Percentiles rank a stretch among this genome's conserved stretches.
Conservation (phyloP, 2,113 vertebrate species). For the Acanthisitta chloris region DNA sequence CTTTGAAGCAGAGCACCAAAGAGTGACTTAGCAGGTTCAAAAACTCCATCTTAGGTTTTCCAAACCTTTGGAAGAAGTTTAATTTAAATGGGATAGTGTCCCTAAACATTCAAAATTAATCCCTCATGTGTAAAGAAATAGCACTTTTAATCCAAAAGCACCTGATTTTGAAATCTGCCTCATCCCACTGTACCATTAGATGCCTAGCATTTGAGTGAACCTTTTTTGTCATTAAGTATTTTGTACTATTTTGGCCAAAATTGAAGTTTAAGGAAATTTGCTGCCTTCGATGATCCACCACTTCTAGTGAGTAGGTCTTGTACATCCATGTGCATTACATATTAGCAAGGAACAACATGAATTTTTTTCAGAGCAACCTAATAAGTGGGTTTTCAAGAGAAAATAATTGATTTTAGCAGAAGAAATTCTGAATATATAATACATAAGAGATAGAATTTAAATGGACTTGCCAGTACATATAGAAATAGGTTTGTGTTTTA, state of each 20-base stretch:
- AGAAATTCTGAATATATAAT: background rate
- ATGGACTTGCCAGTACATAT: background rate
- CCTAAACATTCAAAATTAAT: background rate
- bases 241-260: background rate
- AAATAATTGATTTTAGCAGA: background rate
- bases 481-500: background rate
- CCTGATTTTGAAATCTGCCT: background rate
- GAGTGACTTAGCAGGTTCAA: background rate
- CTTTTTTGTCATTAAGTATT: background rate
- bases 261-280: background rate
- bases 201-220: background rate
- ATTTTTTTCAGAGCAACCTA: background rate
- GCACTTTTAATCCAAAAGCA: background rate
- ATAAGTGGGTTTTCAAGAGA: background rate
- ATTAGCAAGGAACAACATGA: background rate
- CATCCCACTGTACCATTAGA: background rate
- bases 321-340: background rate
- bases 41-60: conserved; percentile 35
- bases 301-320: background rate
- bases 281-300: background rate
- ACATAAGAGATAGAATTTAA: background rate
- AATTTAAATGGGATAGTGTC: background rate
- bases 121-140: background rate
- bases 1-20: conserved; percentile 10
- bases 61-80: background rate